Evolutionary conservation across 2,113 vertebrate genomes (phyloP).

Genomic region (Amblyopsis rosae): DNA sequence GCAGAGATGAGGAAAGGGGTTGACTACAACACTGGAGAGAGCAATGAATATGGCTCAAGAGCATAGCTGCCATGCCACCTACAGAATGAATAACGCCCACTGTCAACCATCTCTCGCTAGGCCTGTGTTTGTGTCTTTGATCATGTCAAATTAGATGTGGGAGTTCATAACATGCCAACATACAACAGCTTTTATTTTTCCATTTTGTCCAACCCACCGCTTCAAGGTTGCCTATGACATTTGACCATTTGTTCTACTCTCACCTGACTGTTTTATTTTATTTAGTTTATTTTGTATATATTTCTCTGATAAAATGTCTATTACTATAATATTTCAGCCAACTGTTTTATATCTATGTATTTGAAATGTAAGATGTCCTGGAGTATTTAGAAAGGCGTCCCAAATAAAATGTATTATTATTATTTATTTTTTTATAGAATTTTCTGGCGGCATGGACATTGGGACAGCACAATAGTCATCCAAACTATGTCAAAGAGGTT

Average conservation of each 20-base stretch:
- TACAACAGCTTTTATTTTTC: neutral
- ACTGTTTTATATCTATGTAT: too few relatives aligned
- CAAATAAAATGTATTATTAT: too few relatives aligned
- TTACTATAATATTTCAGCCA: too few relatives aligned
- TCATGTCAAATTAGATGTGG: conserved; percentile 24
- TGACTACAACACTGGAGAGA: conserved; percentile 69
- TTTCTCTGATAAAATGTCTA: too few relatives aligned
- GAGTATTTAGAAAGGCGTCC: too few relatives aligned
- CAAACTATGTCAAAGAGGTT: conserved; percentile 18
- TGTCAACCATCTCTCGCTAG: conserved; percentile 9
- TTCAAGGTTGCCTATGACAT: too few relatives aligned
- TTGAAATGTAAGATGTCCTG: too few relatives aligned
- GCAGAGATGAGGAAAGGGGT: conserved; percentile 65
- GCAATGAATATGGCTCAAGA: conserved; percentile 74
- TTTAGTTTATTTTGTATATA: too few relatives aligned
- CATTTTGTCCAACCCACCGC: too few relatives aligned
- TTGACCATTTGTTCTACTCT: too few relatives aligned
- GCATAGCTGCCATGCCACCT: conserved; percentile 65
- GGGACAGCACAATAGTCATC: conserved; percentile 8
- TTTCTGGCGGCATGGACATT: neutral
- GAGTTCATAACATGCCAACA: neutral
- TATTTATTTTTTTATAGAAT: too few relatives aligned
- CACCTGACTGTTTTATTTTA: too few relatives aligned
- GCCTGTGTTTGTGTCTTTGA: conserved; percentile 25
- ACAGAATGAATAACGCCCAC: neutral